A percentile compares a stretch with the other conserved stretches of the same genome.
phyloP scores from a whole-genome alignment of 2,888 invertebrate species.

The Periphyllus acericola region DNA sequence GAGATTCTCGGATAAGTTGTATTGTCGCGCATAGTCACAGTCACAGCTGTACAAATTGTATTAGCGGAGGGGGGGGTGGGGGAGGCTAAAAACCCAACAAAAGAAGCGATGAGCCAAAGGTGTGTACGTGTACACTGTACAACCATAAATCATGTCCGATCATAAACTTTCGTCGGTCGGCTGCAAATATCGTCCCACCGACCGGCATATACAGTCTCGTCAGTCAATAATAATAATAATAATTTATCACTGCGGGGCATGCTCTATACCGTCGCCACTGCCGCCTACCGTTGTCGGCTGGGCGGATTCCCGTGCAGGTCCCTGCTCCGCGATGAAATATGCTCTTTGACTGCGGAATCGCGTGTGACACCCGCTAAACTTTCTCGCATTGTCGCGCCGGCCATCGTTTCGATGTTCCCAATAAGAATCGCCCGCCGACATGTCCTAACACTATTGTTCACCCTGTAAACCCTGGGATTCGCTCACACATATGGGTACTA shows the following conservation, averaged over 20 bases:
- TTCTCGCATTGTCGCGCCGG: constrained; percentile 11
- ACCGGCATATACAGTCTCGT: constrained; percentile 1
- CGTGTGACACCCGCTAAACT: constrained; percentile 26
- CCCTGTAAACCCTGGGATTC: neutral
- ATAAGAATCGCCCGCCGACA: neutral
- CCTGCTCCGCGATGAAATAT: constrained; percentile 26
- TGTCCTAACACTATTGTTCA: neutral
- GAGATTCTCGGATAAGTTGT: too few species aligned
- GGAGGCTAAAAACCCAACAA: too few species aligned
- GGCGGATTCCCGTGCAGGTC: neutral
- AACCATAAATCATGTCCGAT: constrained; percentile 19
- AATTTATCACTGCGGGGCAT: constrained; percentile 16
- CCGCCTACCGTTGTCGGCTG: constrained; percentile 25
- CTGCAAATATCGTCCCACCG: neutral
- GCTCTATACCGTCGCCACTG: neutral
- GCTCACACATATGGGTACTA: too few species aligned
- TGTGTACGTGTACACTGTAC: neutral
- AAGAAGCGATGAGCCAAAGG: neutral
- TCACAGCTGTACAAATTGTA: too few species aligned
- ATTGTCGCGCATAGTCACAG: too few species aligned
- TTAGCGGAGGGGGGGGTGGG: too few species aligned
- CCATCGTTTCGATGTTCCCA: neutral
- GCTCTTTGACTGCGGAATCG: neutral
- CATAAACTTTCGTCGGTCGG: constrained; percentile 22
- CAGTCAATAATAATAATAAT: constrained; percentile 41